Evolutionary conservation across 2,797 vertebrate species (phyloP).

Genomic region (Amblyraja radiata): DNA sequence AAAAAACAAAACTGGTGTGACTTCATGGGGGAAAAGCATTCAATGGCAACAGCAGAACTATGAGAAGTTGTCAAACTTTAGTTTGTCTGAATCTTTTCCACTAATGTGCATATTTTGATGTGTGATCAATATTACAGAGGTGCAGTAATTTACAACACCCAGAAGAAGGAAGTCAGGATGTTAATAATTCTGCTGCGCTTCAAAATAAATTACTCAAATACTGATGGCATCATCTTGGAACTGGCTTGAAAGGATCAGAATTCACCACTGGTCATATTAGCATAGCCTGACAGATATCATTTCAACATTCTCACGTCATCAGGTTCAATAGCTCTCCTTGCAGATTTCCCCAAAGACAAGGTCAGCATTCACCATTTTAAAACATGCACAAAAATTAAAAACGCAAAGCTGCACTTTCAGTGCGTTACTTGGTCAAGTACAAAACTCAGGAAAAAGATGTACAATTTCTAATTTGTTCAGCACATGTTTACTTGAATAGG

Average conservation of each 20-base stretch:
- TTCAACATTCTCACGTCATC: background rate
- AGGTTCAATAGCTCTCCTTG: background rate
- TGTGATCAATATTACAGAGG: background rate
- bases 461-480: background rate
- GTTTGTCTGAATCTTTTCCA: background rate
- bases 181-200: background rate
- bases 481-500: background rate
- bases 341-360: background rate
- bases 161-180: background rate
- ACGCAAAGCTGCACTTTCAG: background rate
- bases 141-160: background rate
- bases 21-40: background rate
- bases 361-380: background rate
- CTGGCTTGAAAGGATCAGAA: conserved; percentile 3
- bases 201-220: background rate
- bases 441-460: background rate
- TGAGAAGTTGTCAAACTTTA: background rate
- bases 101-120: background rate
- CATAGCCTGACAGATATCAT: background rate
- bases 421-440: background rate
- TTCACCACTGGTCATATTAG: background rate
- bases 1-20: conserved; percentile 30
- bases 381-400: background rate
- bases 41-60: background rate
- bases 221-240: background rate